Conservation (phyloP, 2,888 invertebrate genomes). For the Epirrita christyi region DNA sequence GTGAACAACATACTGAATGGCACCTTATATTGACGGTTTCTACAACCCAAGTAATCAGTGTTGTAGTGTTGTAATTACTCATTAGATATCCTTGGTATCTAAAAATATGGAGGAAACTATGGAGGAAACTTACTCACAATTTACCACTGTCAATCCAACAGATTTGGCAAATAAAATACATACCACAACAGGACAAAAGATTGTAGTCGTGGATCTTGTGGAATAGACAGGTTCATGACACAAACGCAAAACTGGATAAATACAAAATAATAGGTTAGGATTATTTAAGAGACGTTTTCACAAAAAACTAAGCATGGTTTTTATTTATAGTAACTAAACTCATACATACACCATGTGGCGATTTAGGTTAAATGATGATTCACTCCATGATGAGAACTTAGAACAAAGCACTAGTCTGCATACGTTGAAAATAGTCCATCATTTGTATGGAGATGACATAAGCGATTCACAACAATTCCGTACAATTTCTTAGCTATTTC, state of each 20-base stretch:
- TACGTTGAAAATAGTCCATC: neutral
- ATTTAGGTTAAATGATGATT: conserved; percentile 32
- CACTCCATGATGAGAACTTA: conserved; percentile 17
- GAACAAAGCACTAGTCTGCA: conserved; percentile 18
- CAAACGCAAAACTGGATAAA: neutral
- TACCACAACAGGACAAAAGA: neutral
- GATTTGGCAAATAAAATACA: neutral
- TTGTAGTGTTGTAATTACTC: too few species aligned
- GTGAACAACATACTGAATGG: too few species aligned
- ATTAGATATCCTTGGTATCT: too few species aligned
- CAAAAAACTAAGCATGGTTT: conserved; percentile 22
- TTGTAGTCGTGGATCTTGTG: neutral
- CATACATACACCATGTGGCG: conserved; percentile 24
- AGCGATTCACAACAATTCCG: too few species aligned
- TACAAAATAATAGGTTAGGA: neutral
- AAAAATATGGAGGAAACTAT: too few species aligned
- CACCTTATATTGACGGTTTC: too few species aligned
- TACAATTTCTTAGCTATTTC: too few species aligned
- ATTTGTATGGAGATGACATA: too few species aligned
- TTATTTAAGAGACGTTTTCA: conserved; percentile 7
- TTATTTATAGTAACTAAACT: conserved; percentile 27
- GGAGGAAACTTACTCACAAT: too few species aligned
- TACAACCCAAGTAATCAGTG: too few species aligned
- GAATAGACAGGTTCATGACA: too few species aligned
- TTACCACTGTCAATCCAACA: neutral